Evolutionary conservation across 1,140 invertebrate species (phyloP).

Genomic region (Lasioglossum baleicum): DNA sequence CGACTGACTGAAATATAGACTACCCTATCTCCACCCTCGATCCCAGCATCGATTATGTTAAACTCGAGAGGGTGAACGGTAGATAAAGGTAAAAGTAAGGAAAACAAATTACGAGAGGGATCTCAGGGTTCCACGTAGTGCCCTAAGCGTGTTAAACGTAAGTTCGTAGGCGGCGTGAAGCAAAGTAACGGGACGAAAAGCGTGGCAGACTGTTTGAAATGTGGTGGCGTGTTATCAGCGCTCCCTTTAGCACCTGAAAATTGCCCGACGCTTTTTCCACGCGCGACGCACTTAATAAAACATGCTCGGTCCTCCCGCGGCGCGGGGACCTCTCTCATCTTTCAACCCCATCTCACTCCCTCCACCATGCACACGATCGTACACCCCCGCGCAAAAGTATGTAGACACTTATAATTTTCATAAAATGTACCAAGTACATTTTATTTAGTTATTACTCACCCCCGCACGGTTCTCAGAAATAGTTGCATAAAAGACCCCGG

Average conservation of each 20-base stretch:
- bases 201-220: conserved; percentile 71
- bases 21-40: no score
- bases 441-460: no score
- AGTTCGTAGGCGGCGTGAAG: conserved; percentile 6
- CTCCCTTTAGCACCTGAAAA: conserved; percentile 74
- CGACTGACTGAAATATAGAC: no score
- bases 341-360: conserved; percentile 43
- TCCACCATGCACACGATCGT: conserved; percentile 43
- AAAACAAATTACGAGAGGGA: conserved; percentile 6
- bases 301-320: conserved; percentile 64
- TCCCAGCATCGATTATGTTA: neutral
- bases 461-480: no score
- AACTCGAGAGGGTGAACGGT: neutral
- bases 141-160: conserved; percentile 14
- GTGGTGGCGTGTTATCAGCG: conserved; percentile 72
- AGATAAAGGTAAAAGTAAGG: neutral
- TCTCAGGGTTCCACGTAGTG: neutral
- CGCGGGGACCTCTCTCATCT: conserved; percentile 45
- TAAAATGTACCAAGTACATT: no score
- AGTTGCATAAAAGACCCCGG: no score
- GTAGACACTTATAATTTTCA: no score
- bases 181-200: conserved; percentile 66
- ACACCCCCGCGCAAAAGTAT: no score
- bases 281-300: conserved; percentile 75
- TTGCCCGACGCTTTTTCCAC: conserved; percentile 72